Conservation (phyloP, 2,797 vertebrate species). For the Eulemur coronatus region DNA sequence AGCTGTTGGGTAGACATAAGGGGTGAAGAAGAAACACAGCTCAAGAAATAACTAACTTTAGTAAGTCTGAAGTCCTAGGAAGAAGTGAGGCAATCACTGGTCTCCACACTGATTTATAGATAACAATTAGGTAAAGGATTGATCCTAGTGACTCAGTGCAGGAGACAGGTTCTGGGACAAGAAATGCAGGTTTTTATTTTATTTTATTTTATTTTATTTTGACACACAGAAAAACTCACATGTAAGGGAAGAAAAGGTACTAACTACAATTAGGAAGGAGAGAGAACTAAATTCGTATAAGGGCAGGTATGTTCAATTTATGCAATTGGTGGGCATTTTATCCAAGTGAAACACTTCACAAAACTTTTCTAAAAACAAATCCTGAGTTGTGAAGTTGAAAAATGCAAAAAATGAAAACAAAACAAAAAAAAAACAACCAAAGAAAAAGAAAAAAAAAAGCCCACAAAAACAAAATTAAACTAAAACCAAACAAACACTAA, state of each 20-base stretch:
- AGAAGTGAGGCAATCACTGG: neutral
- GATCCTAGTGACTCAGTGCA: neutral
- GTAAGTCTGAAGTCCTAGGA: neutral
- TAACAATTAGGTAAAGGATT: neutral
- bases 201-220: neutral
- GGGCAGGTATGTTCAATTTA: neutral
- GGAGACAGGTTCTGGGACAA: neutral
- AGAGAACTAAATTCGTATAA: neutral
- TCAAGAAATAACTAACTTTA: neutral
- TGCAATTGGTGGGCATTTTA: neutral
- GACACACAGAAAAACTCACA: neutral
- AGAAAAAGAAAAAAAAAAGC: neutral
- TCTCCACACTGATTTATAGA: neutral
- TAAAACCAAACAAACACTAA: neutral
- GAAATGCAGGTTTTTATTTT: neutral
- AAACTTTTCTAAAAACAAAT: constrained; percentile 10
- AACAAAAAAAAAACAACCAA: neutral
- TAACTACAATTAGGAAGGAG: neutral
- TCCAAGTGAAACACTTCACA: neutral
- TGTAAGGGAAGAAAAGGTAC: neutral
- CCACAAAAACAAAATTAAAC: neutral
- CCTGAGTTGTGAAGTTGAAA: neutral
- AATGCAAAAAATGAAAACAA: neutral
- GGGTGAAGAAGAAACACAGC: neutral
- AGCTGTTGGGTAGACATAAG: neutral